Conservation (phyloP, 2,113 vertebrate species). For the Oryzias curvinotus region DNA sequence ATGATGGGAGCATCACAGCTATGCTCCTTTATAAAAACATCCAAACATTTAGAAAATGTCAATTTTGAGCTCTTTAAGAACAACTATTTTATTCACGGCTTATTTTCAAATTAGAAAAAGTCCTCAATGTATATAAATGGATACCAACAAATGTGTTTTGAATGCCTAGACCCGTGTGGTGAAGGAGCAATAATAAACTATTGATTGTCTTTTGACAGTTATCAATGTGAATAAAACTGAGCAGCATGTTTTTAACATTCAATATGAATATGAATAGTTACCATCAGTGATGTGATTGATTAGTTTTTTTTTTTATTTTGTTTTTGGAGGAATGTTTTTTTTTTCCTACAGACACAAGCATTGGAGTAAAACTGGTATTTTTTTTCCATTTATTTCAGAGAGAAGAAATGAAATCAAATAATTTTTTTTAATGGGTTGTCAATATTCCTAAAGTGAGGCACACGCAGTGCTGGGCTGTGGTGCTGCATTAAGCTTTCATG, state of each 20-base stretch:
- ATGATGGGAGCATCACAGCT: too few species aligned
- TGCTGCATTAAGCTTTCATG: constrained; percentile 87
- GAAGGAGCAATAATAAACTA: constrained; percentile 60
- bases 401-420: constrained; percentile 44
- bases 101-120: too few species aligned
- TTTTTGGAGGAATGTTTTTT: constrained; percentile 48
- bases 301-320: constrained; percentile 59
- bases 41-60: too few species aligned
- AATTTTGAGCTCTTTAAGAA: too few species aligned
- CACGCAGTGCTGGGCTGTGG: constrained; percentile 64
- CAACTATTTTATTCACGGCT: too few species aligned
- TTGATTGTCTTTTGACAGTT: constrained; percentile 72
- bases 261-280: constrained; percentile 59
- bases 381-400: constrained; percentile 1
- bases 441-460: constrained; percentile 79
- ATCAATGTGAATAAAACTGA: constrained; percentile 69
- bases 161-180: constrained; percentile 60
- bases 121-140: constrained; percentile 37
- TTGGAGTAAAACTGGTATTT: constrained; percentile 7
- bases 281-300: constrained; percentile 61
- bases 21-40: too few species aligned
- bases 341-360: constrained; percentile 43
- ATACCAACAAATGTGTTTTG: constrained; percentile 34
- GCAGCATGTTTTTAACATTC: constrained; percentile 63
- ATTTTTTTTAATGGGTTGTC: constrained; percentile 77